Base-by-base conservation (phyloP, 2,797 vertebrate genomes). In the Acanthurus leucopareius region DNA sequence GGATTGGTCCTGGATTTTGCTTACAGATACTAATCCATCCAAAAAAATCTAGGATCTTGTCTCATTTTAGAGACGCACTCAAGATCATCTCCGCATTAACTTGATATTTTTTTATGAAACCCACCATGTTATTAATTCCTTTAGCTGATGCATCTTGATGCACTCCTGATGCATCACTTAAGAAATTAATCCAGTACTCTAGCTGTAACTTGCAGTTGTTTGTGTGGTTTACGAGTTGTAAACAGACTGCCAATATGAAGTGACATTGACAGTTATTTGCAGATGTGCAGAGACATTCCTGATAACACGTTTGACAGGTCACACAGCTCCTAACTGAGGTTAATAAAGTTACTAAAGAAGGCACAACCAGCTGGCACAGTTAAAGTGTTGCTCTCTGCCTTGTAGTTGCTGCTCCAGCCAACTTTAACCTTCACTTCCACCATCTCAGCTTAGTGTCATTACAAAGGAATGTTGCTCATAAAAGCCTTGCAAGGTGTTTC, bases 401-500 rank as follows among this genome's bases (percentile, higher is more conserved):
- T 48, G 20, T 19, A 61, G 9, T 44, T 20, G 20, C 44, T 38
- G 19, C 68, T 60, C 16, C 48, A 8, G 44, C 20, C 38, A 16
- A 8, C 66, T 59, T 45, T 6, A 35, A 53, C 59, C 69, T 38
- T 53, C 40, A 53, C 74, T 65, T 47, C 16, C 19, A 0, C 49
- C 28, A 14, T 60, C 52, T 60, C 10, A 0, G 42, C 56, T 38
- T 65, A 1, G 15, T 75, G 86, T 85, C 53, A 68, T 80, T 64
- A 48, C 28, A 3, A 1, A 79, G 78, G 76, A 82, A 85, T 80
- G 71, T 32, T 57, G 51, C 32, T 52, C 61, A 51, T 77, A 82
- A 82, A 81, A 28, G 64, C 48, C 53, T 75, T 65, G 16, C 22
- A 71, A 73, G 73, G 70, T 86, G 78, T 71, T 69, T 53, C 28